Base-by-base conservation (phyloP, 1,140 invertebrate genomes). In the Zaprionus gabonicus region DNA sequence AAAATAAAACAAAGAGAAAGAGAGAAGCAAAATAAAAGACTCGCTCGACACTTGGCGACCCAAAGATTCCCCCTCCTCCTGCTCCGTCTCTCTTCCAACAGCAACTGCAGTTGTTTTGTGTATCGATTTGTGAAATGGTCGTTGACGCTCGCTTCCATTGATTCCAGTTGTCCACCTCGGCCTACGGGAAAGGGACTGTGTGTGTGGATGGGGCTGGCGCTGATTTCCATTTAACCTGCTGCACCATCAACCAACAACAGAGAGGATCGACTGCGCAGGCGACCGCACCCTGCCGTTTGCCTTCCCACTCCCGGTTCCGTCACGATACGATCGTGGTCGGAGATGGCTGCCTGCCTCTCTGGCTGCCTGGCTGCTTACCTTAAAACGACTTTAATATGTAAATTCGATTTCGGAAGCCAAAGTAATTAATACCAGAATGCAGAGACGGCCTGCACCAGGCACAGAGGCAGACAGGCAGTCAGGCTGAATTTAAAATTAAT, bases 381-480 rank as follows among this genome's bases (percentile, higher is more conserved):
- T 77, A 78, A 91, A 91, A 91, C 81, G 90, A 91, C 84, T 91
- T 91, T 90, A 91, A 91, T 91, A 91, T 91, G 90, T 91, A 91
- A 91, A 91, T 91, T 91, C 90, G 90, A 91, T 91, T 91, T 91
- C 90, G 90, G 90, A 91, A 91, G 90, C 90, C 85, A 91, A 91
- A 91, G 90, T 91, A 91, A 91, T 91, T 91, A 91, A 91, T 91
- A 91, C 88, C 80, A 88, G 87, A 91, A 91, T 91, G 87, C 83
- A 78, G 81, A 80, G 78, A 36, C 53, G 25, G 53, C n/a, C n/a
- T 56, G 53, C 15, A 17, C 31, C 31, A 34, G 31, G 31, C 31
- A 34, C 31, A 34, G 31, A 34, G 31, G 31, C 31, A 58, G 28
- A n/a, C 13, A 78, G 31, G 31, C 31, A 58, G 28, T 7, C 13